Evolutionary conservation across 2,113 vertebrate species (phyloP).

Genomic region (Tetrao urogallus): DNA sequence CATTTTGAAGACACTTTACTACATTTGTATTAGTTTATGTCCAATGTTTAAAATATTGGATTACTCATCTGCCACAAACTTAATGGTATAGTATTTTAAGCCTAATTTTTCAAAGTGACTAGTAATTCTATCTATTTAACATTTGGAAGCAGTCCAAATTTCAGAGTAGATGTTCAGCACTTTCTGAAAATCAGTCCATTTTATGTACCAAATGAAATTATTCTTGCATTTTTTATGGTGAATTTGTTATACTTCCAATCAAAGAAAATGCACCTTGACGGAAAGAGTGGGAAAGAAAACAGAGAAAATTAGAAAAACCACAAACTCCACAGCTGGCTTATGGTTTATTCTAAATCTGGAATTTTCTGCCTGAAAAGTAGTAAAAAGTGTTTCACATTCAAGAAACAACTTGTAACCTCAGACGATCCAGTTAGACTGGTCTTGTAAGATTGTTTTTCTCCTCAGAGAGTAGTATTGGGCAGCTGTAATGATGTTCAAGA

Average conservation of each 20-base stretch:
- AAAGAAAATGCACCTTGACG: not conserved
- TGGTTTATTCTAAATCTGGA: not conserved
- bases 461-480: not conserved
- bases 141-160: constrained; percentile 36
- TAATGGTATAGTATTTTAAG: constrained; percentile 51
- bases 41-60: constrained; percentile 33
- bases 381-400: not conserved
- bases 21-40: constrained; percentile 58
- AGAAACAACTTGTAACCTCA: not conserved
- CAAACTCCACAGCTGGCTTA: not conserved
- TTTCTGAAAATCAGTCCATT: constrained; percentile 15
- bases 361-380: not conserved
- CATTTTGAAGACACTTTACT: constrained; percentile 30
- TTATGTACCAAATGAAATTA: not conserved
- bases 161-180: constrained; percentile 28
- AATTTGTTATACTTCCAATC: not conserved
- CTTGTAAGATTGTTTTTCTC: accelerated
- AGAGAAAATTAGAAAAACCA: not conserved
- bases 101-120: constrained; percentile 52
- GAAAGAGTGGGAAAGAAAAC: not conserved
- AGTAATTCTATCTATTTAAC: constrained; percentile 41
- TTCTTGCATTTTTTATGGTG: not conserved
- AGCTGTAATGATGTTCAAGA: not conserved
- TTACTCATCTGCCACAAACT: constrained; percentile 30
- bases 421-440: not conserved